Evolutionary conservation across 2,888 invertebrate species (phyloP).

Genomic region (Camptogramma bilineatum): DNA sequence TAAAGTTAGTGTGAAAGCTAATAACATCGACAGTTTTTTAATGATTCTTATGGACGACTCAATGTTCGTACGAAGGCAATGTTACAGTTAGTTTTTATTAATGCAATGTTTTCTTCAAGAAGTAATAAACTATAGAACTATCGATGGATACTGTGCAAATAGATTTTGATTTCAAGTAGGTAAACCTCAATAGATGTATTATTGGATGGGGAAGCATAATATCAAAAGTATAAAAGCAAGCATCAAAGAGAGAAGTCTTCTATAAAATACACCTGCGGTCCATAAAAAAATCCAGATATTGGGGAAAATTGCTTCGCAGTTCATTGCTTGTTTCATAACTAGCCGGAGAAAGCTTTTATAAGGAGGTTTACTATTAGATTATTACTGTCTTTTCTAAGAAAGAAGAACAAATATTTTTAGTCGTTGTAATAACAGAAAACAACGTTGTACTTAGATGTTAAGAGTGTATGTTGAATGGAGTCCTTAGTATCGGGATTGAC

Average conservation of each 20-base stretch:
- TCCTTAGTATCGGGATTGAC: slow-evolving; percentile 50
- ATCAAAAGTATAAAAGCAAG: slow-evolving; percentile 58
- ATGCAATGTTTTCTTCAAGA: no score
- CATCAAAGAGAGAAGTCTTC: slow-evolving; percentile 64
- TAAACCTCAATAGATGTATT: slow-evolving; percentile 5
- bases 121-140: neutral
- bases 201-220: slow-evolving; percentile 46
- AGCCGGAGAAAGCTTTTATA: slow-evolving; percentile 40
- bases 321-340: slow-evolving; percentile 63
- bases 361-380: slow-evolving; percentile 49
- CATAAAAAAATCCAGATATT: slow-evolving; percentile 68
- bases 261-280: slow-evolving; percentile 76
- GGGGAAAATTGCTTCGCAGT: slow-evolving; percentile 62
- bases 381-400: slow-evolving; percentile 1
- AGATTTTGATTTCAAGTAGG: neutral
- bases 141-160: no score
- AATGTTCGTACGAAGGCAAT: no score
- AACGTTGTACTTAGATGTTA: neutral
- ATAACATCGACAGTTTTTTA: no score
- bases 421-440: slow-evolving; percentile 6
- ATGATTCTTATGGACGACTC: neutral
- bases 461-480: slow-evolving; percentile 7
- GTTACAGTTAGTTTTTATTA: no score
- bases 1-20: no score
- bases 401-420: slow-evolving; percentile 1